Percentiles rank a stretch among this genome's conserved stretches.
These are phyloP conservation scores for Cynopterus brachyotis DNA, from an alignment of 2,113 vertebrate genomes.

Conservation along the genomic window DNA sequence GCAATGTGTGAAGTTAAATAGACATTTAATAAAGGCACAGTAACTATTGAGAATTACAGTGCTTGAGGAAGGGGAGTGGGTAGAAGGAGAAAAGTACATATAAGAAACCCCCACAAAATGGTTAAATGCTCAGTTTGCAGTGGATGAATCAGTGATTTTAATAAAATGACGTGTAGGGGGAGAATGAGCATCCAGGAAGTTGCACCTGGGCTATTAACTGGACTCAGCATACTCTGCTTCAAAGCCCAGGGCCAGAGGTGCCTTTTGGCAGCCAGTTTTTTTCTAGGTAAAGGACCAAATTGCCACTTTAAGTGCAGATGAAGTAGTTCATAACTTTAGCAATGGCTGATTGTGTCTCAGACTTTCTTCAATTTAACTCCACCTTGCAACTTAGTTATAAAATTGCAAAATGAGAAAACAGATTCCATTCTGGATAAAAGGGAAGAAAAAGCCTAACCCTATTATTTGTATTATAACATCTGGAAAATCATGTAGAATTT, in stretches of 20 bases:
- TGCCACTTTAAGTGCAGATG: neutral
- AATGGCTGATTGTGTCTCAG: neutral
- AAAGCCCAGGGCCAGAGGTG: neutral
- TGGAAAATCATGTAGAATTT: slow-evolving; percentile 34
- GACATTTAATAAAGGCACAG: neutral
- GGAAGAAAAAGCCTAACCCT: neutral
- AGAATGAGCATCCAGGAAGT: neutral
- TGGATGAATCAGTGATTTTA: neutral
- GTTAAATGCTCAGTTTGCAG: neutral
- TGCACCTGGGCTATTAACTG: neutral
- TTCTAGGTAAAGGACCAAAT: slow-evolving; percentile 41
- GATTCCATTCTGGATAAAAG: neutral
- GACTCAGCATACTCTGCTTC: neutral
- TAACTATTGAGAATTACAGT: neutral
- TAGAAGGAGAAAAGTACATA: neutral
- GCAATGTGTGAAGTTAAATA: neutral
- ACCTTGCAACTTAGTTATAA: neutral
- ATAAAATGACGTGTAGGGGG: neutral
- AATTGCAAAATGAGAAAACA: slow-evolving; percentile 8
- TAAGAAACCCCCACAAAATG: neutral
- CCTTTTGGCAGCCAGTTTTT: neutral
- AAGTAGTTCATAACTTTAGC: neutral
- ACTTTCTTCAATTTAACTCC: neutral
- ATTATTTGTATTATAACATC: neutral
- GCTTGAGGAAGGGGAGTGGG: neutral